Evolutionary conservation across 2,797 vertebrate species (phyloP).

Genomic region (Mionectes olivaceus): DNA sequence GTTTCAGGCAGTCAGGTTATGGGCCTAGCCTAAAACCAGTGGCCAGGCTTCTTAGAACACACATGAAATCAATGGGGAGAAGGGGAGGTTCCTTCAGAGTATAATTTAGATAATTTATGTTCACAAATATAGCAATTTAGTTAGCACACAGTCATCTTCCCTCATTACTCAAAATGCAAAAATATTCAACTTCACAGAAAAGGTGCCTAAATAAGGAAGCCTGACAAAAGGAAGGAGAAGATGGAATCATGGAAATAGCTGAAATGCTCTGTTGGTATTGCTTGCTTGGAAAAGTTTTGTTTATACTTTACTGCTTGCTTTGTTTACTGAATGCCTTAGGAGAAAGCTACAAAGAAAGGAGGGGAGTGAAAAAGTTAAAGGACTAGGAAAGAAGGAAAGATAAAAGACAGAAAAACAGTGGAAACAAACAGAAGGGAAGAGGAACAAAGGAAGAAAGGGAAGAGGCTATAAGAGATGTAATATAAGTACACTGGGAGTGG

Average conservation of each 20-base stretch:
- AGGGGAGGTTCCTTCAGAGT: neutral
- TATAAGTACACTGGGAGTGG: accelerated
- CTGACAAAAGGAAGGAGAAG: neutral
- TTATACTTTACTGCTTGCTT: neutral
- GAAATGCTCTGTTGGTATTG: neutral
- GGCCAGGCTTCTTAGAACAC: neutral
- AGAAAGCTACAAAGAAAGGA: neutral
- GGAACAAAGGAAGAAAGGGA: neutral
- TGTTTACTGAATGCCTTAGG: neutral
- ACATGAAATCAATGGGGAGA: neutral
- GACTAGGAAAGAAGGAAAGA: neutral
- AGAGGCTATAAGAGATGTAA: neutral
- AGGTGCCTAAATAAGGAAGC: neutral
- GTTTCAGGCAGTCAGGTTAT: neutral
- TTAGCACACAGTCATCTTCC: neutral
- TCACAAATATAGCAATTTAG: neutral
- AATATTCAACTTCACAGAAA: neutral
- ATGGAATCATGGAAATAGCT: neutral
- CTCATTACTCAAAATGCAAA: neutral
- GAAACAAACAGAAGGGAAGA: neutral
- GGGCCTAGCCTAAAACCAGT: neutral
- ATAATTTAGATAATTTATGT: neutral
- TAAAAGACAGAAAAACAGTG: neutral
- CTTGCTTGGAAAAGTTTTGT: neutral
- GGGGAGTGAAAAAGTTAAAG: neutral